Percentiles rank a stretch among this genome's conserved stretches.
phyloP scores from a whole-genome alignment of 2,797 vertebrate genomes.

The Chaenodraco wilsoni region DNA sequence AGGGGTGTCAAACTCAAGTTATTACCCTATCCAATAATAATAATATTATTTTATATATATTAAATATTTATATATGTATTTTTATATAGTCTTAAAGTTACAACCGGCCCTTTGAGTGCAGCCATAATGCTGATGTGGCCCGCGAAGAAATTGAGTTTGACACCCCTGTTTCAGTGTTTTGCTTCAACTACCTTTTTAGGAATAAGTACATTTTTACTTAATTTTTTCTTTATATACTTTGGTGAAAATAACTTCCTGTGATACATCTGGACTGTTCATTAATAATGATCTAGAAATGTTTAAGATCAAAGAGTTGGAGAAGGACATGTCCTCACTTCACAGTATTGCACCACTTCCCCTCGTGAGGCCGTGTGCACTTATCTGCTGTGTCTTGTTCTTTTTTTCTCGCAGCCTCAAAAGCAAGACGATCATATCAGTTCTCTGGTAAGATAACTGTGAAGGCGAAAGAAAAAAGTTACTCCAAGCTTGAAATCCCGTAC shows the following conservation, averaged over 20 bases:
- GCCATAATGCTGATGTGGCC: too few relatives aligned
- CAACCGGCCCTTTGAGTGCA: too few relatives aligned
- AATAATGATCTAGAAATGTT: neutral
- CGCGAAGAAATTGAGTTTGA: too few relatives aligned
- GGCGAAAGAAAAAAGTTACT: conserved; percentile 98
- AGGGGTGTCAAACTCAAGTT: too few relatives aligned
- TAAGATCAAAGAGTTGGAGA: neutral
- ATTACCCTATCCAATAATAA: too few relatives aligned
- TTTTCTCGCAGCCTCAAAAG: conserved; percentile 91
- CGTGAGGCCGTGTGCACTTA: conserved; percentile 16
- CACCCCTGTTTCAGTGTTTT: neutral
- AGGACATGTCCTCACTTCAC: neutral
- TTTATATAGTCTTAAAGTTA: too few relatives aligned
- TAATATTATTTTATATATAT: too few relatives aligned
- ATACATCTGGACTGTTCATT: neutral
- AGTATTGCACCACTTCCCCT: conserved; percentile 47
- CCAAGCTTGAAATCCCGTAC: conserved; percentile 99
- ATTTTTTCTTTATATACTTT: neutral
- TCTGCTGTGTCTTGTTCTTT: neutral
- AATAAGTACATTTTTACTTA: accelerated
- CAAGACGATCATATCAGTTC: conserved; percentile 91
- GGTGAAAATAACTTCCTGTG: neutral
- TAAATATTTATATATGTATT: too few relatives aligned
- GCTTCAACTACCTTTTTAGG: neutral
- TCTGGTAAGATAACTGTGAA: conserved; percentile 99